Base-by-base conservation (phyloP, 2,113 vertebrate species). In the Cromileptes altivelis region DNA sequence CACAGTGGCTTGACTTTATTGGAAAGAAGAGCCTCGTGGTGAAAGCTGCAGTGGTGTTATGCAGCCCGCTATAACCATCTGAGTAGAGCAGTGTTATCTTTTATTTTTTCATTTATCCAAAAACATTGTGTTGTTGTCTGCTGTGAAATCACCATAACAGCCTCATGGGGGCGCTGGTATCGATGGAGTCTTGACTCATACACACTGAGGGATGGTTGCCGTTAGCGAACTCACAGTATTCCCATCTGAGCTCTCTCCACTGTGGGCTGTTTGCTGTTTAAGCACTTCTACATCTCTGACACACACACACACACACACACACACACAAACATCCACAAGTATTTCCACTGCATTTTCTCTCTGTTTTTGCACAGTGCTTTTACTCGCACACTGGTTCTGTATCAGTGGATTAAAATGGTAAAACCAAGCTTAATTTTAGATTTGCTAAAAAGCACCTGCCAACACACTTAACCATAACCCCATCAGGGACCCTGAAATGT, bases 261-360 rank as follows among this genome's bases (percentile, higher is more conserved):
- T 15, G 37, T 53, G 45, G 81, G 53, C 68, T 78, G 53, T 85
- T 72, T 81, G 78, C 73, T 85, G 84, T 68, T 78, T 15, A 84
- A 78, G 75, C 81, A 61, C 55, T 76, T 81, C 61, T 27, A 42
- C 50, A 72, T 63, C 60, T 33, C 50, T 42, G 30, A 5, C 37
- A 45, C 30, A 42, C 40, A 53, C 63, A 23, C 2, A 0, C n/a
- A 5, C 19, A 70, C 65, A 64, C 60, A 74, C n/a, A 42, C 67
- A 23, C 53, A 49, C 47, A 27, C 27, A 27, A 27, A 30, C 30
- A 47, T 13, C 3, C 45, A 47, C 45, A 47, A 23, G 13, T 68
- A 50, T 33, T 21, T 50, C 19, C 47, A 8, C 19, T 40, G 40
- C 23, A 27, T 45, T 58, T 17, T 63, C 18, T 47, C 13, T 50